Evolutionary conservation across 2,888 invertebrate genomes (phyloP), one percentile per base, ranked within the genome.

Genomic region (Terebella lapidaria): DNA sequence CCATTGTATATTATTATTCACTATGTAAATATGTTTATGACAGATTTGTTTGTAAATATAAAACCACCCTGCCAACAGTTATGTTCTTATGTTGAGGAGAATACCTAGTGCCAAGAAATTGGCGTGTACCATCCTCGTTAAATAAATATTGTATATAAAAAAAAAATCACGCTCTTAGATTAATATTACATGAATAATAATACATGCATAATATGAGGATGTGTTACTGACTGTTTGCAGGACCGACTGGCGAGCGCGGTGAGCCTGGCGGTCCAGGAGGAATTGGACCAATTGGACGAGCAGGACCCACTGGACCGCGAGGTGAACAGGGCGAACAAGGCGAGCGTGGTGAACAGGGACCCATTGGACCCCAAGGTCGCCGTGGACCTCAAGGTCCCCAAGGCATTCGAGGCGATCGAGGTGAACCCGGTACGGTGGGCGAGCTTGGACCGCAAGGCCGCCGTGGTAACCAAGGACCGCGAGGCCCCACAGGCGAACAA

Each of bases 391-490:
- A 18, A 15, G 57, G 57, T n/a, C 10, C 29, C 22, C 22, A 35
- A 20, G 65, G 65, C 22, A 18, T 25, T n/a, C 2, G 4, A 54
- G 63, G 63, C 35, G n/a, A 27, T 46, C 26, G 47, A 22, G 65
- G 65, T 28, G n/a, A 18, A 18, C 86, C 88, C 18, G 92, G 91
- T 49, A 25, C 24, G 2, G 18, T 51, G 28, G 60, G 60, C 22
- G 18, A 22, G 26, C 24, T 28, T 54, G 65, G 65, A 22, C 28
- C 27, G 26, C 15, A 51, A n/a, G 65, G 65, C 15, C 30, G 27
- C 25, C 52, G 54, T 1, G 65, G 65, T 24, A 4, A n/a, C 3
- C 15, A 51, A 15, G 62, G 64, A 42, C 24, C 18, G 22, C 53
- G 58, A 30, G 67, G 67, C 59, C 58, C 61, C 22, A 28, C 54